Conservation (phyloP, 2,888 invertebrate genomes). For the Pachymerium ferrugineum region DNA sequence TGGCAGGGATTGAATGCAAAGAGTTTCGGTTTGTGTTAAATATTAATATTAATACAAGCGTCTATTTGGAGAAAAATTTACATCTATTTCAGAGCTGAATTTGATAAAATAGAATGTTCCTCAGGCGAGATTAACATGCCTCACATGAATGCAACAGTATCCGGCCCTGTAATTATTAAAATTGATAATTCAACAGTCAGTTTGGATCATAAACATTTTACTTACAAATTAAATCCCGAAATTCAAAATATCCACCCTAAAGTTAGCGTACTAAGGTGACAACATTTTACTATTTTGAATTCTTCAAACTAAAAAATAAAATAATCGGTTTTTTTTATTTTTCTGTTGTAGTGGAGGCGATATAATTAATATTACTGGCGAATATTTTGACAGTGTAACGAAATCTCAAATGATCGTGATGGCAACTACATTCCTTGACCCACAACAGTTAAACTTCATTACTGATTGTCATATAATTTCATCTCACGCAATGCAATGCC, state of each 20-base stretch:
- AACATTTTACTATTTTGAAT: too few species aligned
- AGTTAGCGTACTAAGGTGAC: slow-evolving; percentile 39
- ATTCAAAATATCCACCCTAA: slow-evolving; percentile 40
- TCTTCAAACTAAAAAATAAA: too few species aligned
- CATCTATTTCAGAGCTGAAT: too few species aligned
- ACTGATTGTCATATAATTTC: slow-evolving; percentile 10
- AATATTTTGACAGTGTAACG: slow-evolving; percentile 44
- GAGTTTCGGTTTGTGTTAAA: background rate
- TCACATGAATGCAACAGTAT: background rate
- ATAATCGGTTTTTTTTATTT: slow-evolving; percentile 11
- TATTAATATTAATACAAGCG: background rate
- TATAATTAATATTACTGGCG: slow-evolving; percentile 43
- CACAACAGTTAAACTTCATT: background rate
- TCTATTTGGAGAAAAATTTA: too few species aligned
- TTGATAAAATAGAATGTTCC: background rate
- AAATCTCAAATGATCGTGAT: slow-evolving; percentile 43
- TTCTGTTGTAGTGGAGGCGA: slow-evolving; percentile 43
- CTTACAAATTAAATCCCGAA: slow-evolving; percentile 42
- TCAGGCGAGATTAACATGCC: background rate
- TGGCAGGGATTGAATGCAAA: slow-evolving; percentile 36
- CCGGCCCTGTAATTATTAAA: background rate
- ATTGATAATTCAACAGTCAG: background rate
- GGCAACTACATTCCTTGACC: slow-evolving; percentile 39
- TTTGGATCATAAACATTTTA: background rate
- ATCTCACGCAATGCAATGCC: slow-evolving; percentile 42